These are phyloP conservation scores for Diadema setosum DNA, from an alignment of 35 echinoderm and acorn worm genomes.

Conservation along the genomic window DNA sequence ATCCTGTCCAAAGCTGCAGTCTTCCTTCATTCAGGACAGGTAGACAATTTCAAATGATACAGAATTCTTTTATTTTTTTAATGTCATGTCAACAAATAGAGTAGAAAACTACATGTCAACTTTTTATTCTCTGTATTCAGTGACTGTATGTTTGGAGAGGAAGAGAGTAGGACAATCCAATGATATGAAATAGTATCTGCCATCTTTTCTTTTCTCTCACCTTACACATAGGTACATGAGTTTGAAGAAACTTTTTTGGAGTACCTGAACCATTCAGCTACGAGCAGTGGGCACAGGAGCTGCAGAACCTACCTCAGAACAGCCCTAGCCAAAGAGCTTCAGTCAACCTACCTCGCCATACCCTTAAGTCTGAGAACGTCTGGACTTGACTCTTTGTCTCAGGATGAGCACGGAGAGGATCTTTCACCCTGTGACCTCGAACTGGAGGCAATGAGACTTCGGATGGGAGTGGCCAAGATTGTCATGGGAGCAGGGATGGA, in stretches of 20 bases:
- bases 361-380: not conserved
- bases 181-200: not conserved
- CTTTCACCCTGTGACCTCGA: constrained; percentile 51
- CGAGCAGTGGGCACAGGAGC: not conserved
- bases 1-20: not conserved
- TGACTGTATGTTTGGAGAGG: too few species aligned
- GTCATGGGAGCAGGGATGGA: constrained; percentile 58
- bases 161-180: not conserved
- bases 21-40: not conserved
- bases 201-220: not conserved
- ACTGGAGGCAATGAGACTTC: constrained; percentile 68
- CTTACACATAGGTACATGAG: not conserved
- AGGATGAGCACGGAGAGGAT: constrained; percentile 7
- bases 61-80: not conserved
- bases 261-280: not conserved
- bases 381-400: not conserved
- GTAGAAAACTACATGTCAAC: not conserved
- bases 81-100: not conserved
- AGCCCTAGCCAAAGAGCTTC: constrained; percentile 25
- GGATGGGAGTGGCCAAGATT: constrained; percentile 65
- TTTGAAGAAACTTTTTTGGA: not conserved
- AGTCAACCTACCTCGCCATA: constrained; percentile 15
- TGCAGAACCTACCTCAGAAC: constrained; percentile 32
- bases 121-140: too few species aligned
- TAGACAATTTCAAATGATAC: too few species aligned